phyloP scores from a whole-genome alignment of 2,888 invertebrate species.

The Synanthedon formicaeformis region DNA sequence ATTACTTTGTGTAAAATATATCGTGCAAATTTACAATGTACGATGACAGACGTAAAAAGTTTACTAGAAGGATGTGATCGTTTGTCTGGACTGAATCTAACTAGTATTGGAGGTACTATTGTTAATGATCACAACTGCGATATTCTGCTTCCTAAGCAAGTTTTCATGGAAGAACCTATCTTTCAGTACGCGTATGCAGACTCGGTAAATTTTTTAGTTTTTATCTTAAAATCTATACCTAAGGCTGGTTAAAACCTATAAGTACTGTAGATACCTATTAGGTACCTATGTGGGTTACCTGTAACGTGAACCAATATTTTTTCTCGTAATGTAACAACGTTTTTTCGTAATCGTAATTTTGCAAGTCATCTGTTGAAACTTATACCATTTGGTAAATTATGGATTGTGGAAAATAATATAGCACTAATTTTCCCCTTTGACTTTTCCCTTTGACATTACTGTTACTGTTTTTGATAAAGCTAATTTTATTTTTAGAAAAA shows the following conservation, averaged over 20 bases:
- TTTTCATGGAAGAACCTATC: constrained; percentile 56
- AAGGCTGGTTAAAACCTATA: too few relatives aligned
- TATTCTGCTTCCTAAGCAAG: constrained; percentile 54
- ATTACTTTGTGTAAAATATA: too few relatives aligned
- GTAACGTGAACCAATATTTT: too few relatives aligned
- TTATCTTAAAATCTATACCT: not conserved
- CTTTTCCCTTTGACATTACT: too few relatives aligned
- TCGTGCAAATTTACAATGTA: constrained; percentile 24
- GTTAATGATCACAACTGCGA: constrained; percentile 63
- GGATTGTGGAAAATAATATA: too few relatives aligned
- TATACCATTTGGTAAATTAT: too few relatives aligned
- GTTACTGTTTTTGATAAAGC: not conserved
- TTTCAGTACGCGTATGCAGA: constrained; percentile 48
- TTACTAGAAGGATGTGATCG: constrained; percentile 54
- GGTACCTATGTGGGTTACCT: too few relatives aligned
- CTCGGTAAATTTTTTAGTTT: constrained; percentile 25
- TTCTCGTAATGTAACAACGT: too few relatives aligned
- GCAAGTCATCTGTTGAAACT: too few relatives aligned
- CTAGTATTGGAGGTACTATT: constrained; percentile 52
- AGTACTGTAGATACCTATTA: too few relatives aligned
- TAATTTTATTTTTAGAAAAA: constrained; percentile 45
- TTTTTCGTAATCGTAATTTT: too few relatives aligned
- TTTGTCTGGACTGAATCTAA: constrained; percentile 47
- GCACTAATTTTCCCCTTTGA: too few relatives aligned
- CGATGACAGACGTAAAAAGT: constrained; percentile 40